phyloP scores from a whole-genome alignment of 2,888 invertebrate genomes.

The Gastrophysa polygoni region DNA sequence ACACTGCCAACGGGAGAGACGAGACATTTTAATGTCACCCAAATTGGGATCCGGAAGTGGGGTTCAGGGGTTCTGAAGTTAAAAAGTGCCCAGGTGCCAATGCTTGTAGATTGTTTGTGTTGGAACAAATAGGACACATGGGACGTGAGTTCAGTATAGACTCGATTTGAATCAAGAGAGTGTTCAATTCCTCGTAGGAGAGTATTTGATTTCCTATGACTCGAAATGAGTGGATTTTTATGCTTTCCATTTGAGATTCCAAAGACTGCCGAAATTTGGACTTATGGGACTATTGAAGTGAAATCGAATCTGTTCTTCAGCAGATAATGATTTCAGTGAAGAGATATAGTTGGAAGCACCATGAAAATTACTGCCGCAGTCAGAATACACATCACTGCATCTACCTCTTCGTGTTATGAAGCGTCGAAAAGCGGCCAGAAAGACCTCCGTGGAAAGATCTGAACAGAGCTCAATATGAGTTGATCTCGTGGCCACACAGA shows the following conservation, averaged over 20 bases:
- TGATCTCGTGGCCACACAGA: background rate
- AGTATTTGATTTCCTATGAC: conserved; percentile 25
- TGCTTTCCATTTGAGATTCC: background rate
- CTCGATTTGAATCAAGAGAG: conserved; percentile 21
- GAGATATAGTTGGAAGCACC: background rate
- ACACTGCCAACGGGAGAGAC: conserved; percentile 9
- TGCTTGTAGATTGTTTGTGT: background rate
- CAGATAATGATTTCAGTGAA: background rate
- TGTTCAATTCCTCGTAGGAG: conserved; percentile 26
- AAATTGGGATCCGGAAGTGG: conserved; percentile 6
- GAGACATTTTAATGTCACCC: background rate
- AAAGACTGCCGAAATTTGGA: background rate
- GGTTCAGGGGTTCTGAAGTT: background rate
- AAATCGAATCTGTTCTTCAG: background rate
- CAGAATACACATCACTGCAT: background rate
- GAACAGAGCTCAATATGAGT: conserved; percentile 1
- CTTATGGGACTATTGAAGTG: background rate
- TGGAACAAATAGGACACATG: conserved; percentile 11
- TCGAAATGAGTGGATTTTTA: background rate
- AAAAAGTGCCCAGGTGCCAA: conserved; percentile 3
- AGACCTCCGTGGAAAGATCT: background rate
- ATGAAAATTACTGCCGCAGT: background rate
- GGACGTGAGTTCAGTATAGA: conserved; percentile 26
- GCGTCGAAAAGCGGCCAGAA: background rate
- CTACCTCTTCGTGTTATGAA: background rate